Conservation (phyloP, 2,888 invertebrate genomes). For the Drosophila siamana region DNA sequence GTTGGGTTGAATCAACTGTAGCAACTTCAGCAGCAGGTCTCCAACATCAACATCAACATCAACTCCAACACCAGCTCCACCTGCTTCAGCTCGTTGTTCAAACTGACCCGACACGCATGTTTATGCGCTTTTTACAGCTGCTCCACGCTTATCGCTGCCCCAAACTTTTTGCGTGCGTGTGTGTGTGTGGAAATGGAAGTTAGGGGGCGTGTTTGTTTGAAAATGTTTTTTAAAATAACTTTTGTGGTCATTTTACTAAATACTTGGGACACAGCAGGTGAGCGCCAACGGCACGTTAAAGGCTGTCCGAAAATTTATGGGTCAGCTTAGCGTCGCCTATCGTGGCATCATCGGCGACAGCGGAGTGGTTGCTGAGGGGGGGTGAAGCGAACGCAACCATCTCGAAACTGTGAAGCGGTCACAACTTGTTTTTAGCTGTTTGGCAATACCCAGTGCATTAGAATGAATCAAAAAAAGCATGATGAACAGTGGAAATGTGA, state of each 20-base stretch:
- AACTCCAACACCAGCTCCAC: constrained; percentile 21
- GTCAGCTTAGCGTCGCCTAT: constrained; percentile 57
- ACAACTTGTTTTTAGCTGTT: constrained; percentile 31
- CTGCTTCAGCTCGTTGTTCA: constrained; percentile 37
- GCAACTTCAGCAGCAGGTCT: constrained; percentile 19
- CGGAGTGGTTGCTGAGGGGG: background rate
- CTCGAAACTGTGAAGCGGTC: constrained; percentile 48
- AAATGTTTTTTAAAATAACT: constrained; percentile 76
- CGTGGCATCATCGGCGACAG: constrained; percentile 13
- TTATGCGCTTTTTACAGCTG: constrained; percentile 77
- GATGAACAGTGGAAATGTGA: background rate
- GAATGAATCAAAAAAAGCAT: background rate
- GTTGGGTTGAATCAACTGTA: constrained; percentile 2
- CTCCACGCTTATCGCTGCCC: constrained; percentile 64
- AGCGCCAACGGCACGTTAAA: constrained; percentile 44
- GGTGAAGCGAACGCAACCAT: constrained; percentile 13
- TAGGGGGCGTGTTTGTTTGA: constrained; percentile 36
- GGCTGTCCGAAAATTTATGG: constrained; percentile 56
- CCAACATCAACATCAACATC: constrained; percentile 29
- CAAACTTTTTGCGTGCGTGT: constrained; percentile 35
- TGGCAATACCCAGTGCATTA: background rate
- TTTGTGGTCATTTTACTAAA: constrained; percentile 78
- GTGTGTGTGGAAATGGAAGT: constrained; percentile 20
- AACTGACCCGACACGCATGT: constrained; percentile 72
- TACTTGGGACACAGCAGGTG: constrained; percentile 39